Conservation (phyloP, 1,140 invertebrate genomes). For the Scaptomyza hsui region DNA sequence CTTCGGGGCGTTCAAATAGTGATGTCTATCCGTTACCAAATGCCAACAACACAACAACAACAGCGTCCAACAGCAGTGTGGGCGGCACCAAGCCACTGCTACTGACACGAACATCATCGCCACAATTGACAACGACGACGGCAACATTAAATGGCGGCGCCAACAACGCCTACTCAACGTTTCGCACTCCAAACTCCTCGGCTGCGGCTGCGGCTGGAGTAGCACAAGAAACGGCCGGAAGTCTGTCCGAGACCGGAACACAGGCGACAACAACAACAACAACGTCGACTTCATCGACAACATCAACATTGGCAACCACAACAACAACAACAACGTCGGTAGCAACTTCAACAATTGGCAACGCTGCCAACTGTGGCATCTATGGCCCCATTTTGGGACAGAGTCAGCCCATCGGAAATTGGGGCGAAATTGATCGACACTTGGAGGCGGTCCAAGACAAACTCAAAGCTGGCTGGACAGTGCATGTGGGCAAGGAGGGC, state of each 20-base stretch:
- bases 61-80: slow-evolving; percentile 10
- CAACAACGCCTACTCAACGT: slow-evolving; percentile 38
- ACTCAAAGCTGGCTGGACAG: slow-evolving; percentile 88
- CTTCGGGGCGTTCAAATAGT: slow-evolving; percentile 83
- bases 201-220: slow-evolving; percentile 21
- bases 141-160: slow-evolving; percentile 63
- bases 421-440: slow-evolving; percentile 79
- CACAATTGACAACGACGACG: slow-evolving; percentile 69
- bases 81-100: slow-evolving; percentile 60
- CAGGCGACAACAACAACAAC: slow-evolving; percentile 24
- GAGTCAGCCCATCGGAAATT: slow-evolving; percentile 69
- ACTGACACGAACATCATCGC: slow-evolving; percentile 81
- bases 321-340: slow-evolving; percentile 32
- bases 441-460: slow-evolving; percentile 85
- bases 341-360: slow-evolving; percentile 26
- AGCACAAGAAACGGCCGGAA: slow-evolving; percentile 57
- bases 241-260: slow-evolving; percentile 65
- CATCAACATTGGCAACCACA: slow-evolving; percentile 15
- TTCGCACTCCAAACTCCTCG: slow-evolving; percentile 31
- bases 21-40: slow-evolving; percentile 81
- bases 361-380: slow-evolving; percentile 16
- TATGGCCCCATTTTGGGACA: slow-evolving; percentile 68
- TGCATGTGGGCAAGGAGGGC: slow-evolving; percentile 89
- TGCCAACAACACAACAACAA: slow-evolving; percentile 36
- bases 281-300: slow-evolving; percentile 15